Percentiles rank a stretch among this genome's conserved stretches.
Evolutionary conservation across 2,888 invertebrate genomes (phyloP).

Genomic region (Cerceris rybyensis): DNA sequence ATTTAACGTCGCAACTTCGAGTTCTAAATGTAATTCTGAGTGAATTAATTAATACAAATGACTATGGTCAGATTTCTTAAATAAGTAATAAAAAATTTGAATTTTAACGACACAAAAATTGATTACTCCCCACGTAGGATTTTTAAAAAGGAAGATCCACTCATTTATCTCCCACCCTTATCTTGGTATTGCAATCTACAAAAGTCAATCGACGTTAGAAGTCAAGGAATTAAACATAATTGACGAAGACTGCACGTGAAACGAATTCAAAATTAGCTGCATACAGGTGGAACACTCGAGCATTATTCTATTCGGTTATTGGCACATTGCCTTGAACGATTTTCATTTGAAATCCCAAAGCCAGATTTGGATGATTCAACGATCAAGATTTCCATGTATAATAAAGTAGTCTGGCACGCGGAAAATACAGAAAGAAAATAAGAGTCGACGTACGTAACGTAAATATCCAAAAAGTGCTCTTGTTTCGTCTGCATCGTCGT

Average conservation of each 20-base stretch:
- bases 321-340: constrained; percentile 29
- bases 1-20: too few species aligned
- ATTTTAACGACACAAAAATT: too few species aligned
- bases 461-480: constrained; percentile 22
- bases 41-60: too few species aligned
- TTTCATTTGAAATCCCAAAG: constrained; percentile 23
- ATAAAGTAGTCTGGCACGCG: constrained; percentile 22
- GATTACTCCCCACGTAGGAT: too few species aligned
- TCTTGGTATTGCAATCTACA: neutral
- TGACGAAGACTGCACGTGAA: too few species aligned
- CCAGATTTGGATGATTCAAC: constrained; percentile 41
- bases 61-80: too few species aligned
- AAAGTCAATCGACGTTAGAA: neutral
- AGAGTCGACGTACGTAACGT: constrained; percentile 18
- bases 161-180: too few species aligned
- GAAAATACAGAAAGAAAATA: constrained; percentile 30
- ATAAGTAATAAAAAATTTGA: too few species aligned
- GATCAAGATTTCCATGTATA: constrained; percentile 15
- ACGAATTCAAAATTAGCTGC: neutral
- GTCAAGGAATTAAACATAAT: too few species aligned
- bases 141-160: too few species aligned
- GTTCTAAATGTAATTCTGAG: too few species aligned
- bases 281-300: constrained; percentile 27
- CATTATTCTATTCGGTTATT: constrained; percentile 22
- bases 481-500: constrained; percentile 9